Evolutionary conservation across 2,113 vertebrate species (phyloP), one percentile per base, ranked within the genome.

Genomic region (Antechinus flavipes): DNA sequence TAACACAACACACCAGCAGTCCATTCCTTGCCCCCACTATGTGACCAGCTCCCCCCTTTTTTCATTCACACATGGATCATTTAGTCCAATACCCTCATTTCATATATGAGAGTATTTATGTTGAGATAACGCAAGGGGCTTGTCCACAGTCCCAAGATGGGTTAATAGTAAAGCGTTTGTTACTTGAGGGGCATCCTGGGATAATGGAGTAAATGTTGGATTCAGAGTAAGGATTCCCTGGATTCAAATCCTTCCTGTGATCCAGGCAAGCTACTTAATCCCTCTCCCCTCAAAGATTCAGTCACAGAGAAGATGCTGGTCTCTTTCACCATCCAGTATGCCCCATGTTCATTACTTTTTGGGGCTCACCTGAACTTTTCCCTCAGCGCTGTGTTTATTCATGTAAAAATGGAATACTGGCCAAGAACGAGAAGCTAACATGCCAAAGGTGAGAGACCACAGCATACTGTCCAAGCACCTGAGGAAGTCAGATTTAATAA

Each of bases 361-460:
- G 4, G 35, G 27, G 54, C 93, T 96, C 55, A 94, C 8, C 46
- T 30, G 55, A 11, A 89, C 47, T 42, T n/a, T 90, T 8, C 4
- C 7, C n/a, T 56, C n/a, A 56, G 47, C 52, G 76, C 89, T 53
- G n/a, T 49, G 52, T n/a, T 90, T 22, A n/a, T 89, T 10, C 68
- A 76, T 8, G 90, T 76, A 91, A 96, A 42, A 22, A 35, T 84
- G 68, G 42, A 84, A 93, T 30, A 53, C 68, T n/a, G 30, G 54
- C n/a, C 92, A 92, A 97, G 58, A 93, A 55, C 54, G 12, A 96
- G 90, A 53, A 95, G 90, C 93, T 98, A 52, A 95, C 92, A 96
- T 96, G 96, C 95, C 8, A 46, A 95, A 95, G 91, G 84, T 95
- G 94, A 58, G 55, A 97, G 53, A 90, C 3, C 94, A 50, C 84